A percentile compares a stretch with the other conserved stretches of the same genome.
phyloP scores from a whole-genome alignment of 2,888 invertebrate genomes.

The Shargacucullia verbasci region DNA sequence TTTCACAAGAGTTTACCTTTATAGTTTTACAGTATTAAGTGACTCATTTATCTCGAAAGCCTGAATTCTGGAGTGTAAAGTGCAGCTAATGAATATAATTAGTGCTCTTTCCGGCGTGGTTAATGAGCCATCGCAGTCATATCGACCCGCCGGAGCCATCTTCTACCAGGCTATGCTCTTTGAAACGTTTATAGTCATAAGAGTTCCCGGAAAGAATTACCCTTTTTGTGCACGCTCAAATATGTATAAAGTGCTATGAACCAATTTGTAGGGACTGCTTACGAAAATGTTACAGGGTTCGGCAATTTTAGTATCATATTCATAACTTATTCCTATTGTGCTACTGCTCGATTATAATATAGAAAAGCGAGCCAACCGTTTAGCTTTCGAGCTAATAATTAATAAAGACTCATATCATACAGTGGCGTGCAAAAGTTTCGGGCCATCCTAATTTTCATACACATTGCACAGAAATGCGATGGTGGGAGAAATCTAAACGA shows the following conservation, averaged over 20 bases:
- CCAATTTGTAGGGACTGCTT: constrained; percentile 24
- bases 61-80: constrained; percentile 28
- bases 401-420: too few relatives aligned
- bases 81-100: constrained; percentile 63
- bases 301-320: constrained; percentile 15
- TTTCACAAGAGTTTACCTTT: constrained; percentile 13
- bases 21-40: constrained; percentile 11
- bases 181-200: constrained; percentile 7
- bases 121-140: constrained; percentile 60
- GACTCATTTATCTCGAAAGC: constrained; percentile 23
- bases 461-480: too few relatives aligned
- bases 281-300: constrained; percentile 26
- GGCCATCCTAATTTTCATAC: too few relatives aligned
- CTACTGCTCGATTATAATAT: constrained; percentile 10
- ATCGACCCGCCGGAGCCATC: constrained; percentile 35
- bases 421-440: too few relatives aligned
- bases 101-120: constrained; percentile 48
- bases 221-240: constrained; percentile 15
- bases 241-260: constrained; percentile 27
- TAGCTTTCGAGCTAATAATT: too few relatives aligned
- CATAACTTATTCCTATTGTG: not conserved
- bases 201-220: constrained; percentile 8
- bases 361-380: too few relatives aligned
- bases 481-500: too few relatives aligned
- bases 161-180: constrained; percentile 10